Base-by-base conservation (phyloP, 2,113 vertebrate genomes). In the Progne subis region DNA sequence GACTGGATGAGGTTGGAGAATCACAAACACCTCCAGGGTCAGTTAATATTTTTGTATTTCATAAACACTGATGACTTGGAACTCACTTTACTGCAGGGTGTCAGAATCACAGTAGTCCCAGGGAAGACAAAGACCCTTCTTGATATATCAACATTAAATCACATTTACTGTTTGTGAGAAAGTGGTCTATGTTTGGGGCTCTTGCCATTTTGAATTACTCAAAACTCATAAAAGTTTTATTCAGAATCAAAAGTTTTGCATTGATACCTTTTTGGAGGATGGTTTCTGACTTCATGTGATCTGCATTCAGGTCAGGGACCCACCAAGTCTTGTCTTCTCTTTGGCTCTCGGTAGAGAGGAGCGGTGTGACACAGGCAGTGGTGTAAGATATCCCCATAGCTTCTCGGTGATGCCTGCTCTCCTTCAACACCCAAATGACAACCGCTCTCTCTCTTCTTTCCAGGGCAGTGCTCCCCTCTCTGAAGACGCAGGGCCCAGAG, bases 401-500 rank as follows among this genome's bases (percentile, higher is more conserved):
- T 76, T 50, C 39, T 70, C 0, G 0, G 28, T 69, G 53, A 14
- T 2, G 2, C 13, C 16, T 34, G 55, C 71, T 70, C 78, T 78
- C 29, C 34, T 57, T 79, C 67, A 41, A 6, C 0, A 2, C 9
- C 6, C 43, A 49, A 82, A 90, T 34, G 31, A 96, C 49, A 96
- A 72, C 21, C 2, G 6, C 13, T 49, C 14, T 47, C 11, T 91
- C 21, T 82, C 24, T 93, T 93, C 39, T 60, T 64, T 78, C 29
- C 92, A 96, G 70, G 86, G 86, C 16, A 77, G 71, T 28, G 91
- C 80, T 75, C 49, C 92, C 9, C 37, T 85, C 26, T 87, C 93
- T 2, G 93, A 97, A 69, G 92, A 95, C 18, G 12, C 8, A 4
- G 59, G 79, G 15, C 70, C 89, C 50, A 95, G 90, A 75, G 47